A percentile compares a stretch with the other conserved stretches of the same genome.
phyloP scores from a whole-genome alignment of 2,888 invertebrate genomes.

The Prosopocoilus inquinatus region DNA sequence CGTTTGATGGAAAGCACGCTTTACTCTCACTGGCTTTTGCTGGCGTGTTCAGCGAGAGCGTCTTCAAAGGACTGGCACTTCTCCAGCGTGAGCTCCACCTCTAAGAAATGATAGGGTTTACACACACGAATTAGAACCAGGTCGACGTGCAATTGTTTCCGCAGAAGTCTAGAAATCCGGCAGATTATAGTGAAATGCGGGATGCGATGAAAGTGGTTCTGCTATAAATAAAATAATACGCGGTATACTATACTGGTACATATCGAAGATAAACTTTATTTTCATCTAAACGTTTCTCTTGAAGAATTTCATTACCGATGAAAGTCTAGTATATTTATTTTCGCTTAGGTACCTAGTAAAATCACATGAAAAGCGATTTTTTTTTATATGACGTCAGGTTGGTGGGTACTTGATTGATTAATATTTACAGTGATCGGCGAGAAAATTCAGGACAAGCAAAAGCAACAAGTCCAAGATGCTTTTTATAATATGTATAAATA shows the following conservation, averaged over 20 bases:
- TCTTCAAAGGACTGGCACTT: conserved; percentile 24
- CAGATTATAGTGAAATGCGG: conserved; percentile 34
- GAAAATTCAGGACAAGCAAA: too few species aligned
- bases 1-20: conserved; percentile 11
- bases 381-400: too few species aligned
- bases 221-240: neutral
- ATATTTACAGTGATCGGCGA: too few species aligned
- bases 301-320: neutral
- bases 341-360: too few species aligned
- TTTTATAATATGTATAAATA: too few species aligned
- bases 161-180: conserved; percentile 29
- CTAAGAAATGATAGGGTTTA: conserved; percentile 31
- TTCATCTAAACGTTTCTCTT: neutral
- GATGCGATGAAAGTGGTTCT: conserved; percentile 18
- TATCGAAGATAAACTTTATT: neutral
- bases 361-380: too few species aligned
- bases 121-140: conserved; percentile 38
- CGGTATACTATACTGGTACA: neutral
- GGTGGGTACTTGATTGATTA: too few species aligned
- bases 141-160: conserved; percentile 37
- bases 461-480: too few species aligned
- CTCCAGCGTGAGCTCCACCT: conserved; percentile 7
- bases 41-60: conserved; percentile 22
- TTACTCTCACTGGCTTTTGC: conserved; percentile 32
- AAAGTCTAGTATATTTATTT: too few species aligned